phyloP scores from a whole-genome alignment of 2,888 invertebrate genomes.

The Nomada hirtipes region DNA sequence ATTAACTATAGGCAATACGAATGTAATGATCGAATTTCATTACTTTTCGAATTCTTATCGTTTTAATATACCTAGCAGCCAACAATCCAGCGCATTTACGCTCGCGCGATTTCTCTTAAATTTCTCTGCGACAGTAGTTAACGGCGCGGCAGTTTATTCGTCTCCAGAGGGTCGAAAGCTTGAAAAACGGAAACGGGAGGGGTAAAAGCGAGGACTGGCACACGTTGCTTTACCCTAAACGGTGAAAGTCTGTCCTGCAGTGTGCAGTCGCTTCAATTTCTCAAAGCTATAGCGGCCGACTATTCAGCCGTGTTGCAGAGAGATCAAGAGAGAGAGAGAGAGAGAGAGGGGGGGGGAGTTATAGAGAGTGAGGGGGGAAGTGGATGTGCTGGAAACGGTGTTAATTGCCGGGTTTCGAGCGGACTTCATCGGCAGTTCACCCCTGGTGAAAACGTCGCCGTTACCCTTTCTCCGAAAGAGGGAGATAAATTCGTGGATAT shows the following conservation, averaged over 20 bases:
- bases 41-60: no score
- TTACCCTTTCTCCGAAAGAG: slow-evolving; percentile 2
- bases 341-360: not conserved
- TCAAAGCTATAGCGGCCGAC: slow-evolving; percentile 53
- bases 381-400: slow-evolving; percentile 52
- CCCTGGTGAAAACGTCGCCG: slow-evolving; percentile 35
- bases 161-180: not conserved
- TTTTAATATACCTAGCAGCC: no score
- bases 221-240: slow-evolving; percentile 51
- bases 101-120: not conserved
- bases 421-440: slow-evolving; percentile 48
- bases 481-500: slow-evolving; percentile 47
- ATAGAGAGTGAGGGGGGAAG: not conserved
- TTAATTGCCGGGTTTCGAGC: slow-evolving; percentile 61
- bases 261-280: slow-evolving; percentile 59
- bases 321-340: no score
- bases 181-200: not conserved
- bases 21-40: no score
- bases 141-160: not conserved
- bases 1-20: no score
- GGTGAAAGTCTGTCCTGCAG: slow-evolving; percentile 40
- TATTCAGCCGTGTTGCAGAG: slow-evolving; percentile 56
- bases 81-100: not conserved
- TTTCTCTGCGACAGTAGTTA: not conserved
- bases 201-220: not conserved